phyloP scores from a whole-genome alignment of 2,888 invertebrate genomes.

The Melinopterus prodromus region DNA sequence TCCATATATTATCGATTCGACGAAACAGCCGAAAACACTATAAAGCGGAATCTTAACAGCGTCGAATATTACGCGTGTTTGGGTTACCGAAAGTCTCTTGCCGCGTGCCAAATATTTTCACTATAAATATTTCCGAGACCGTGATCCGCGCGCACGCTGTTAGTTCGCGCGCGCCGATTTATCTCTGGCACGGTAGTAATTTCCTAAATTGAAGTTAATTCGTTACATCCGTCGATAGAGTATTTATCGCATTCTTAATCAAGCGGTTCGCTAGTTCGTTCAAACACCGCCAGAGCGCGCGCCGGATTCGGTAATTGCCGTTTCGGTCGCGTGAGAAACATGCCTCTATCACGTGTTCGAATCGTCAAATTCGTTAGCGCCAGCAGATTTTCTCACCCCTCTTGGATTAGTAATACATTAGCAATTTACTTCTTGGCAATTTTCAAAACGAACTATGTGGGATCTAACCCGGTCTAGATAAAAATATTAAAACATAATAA shows the following conservation, averaged over 20 bases:
- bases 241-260: not conserved
- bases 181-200: not conserved
- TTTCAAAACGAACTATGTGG: too few relatives aligned
- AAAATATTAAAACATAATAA: too few relatives aligned
- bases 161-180: not conserved
- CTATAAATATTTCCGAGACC: not conserved
- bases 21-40: not conserved
- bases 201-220: not conserved
- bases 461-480: too few relatives aligned
- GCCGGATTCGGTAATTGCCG: not conserved
- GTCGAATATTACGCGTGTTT: not conserved
- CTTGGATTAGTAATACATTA: not conserved
- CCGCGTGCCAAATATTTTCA: slow-evolving; percentile 4
- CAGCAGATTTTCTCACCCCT: not conserved
- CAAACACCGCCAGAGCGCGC: not conserved
- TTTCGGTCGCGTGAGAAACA: not conserved
- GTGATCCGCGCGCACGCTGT: not conserved
- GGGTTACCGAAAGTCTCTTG: not conserved
- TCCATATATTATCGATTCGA: too few relatives aligned
- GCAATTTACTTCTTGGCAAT: too few relatives aligned
- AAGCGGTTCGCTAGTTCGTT: not conserved
- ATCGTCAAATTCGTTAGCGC: not conserved
- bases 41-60: not conserved
- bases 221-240: not conserved
- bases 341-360: not conserved